phyloP scores from a whole-genome alignment of 2,797 vertebrate species.

The Hoplostethus mediterraneus region DNA sequence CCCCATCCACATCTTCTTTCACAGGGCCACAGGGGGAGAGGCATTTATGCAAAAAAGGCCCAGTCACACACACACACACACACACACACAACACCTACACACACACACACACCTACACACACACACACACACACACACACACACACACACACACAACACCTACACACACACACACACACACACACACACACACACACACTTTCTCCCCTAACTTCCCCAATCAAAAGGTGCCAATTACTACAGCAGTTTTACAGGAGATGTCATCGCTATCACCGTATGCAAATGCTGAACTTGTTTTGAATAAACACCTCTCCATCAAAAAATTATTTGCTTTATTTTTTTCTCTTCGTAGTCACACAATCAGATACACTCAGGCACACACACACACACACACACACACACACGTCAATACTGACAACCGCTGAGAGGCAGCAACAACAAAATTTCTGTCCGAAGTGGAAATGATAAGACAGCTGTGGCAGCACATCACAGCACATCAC shows the following conservation, averaged over 20 bases:
- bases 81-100: background rate
- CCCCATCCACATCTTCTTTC: slow-evolving; percentile 63
- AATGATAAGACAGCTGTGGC: slow-evolving; percentile 54
- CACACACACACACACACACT: background rate
- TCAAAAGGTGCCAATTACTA: slow-evolving; percentile 57
- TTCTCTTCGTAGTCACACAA: slow-evolving; percentile 29
- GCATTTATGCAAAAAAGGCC: slow-evolving; percentile 64
- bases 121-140: background rate
- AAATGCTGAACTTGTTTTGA: slow-evolving; percentile 46
- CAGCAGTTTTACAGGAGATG: slow-evolving; percentile 40
- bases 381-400: slow-evolving; percentile 12
- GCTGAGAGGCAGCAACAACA: slow-evolving; percentile 45
- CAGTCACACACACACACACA: slow-evolving; percentile 25
- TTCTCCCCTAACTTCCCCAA: slow-evolving; percentile 21
- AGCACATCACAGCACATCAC: background rate
- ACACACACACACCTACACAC: background rate
- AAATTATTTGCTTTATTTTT: slow-evolving; percentile 22
- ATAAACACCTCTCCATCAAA: slow-evolving; percentile 41
- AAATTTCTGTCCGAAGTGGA: slow-evolving; percentile 43
- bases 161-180: slow-evolving; percentile 1
- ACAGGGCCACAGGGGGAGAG: slow-evolving; percentile 52
- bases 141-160: slow-evolving; percentile 22
- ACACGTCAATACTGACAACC: slow-evolving; percentile 37
- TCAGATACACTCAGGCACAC: no score
- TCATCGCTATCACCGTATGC: slow-evolving; percentile 27